Evolutionary conservation across 2,888 invertebrate genomes (phyloP).

Genomic region (Nomada hirtipes): DNA sequence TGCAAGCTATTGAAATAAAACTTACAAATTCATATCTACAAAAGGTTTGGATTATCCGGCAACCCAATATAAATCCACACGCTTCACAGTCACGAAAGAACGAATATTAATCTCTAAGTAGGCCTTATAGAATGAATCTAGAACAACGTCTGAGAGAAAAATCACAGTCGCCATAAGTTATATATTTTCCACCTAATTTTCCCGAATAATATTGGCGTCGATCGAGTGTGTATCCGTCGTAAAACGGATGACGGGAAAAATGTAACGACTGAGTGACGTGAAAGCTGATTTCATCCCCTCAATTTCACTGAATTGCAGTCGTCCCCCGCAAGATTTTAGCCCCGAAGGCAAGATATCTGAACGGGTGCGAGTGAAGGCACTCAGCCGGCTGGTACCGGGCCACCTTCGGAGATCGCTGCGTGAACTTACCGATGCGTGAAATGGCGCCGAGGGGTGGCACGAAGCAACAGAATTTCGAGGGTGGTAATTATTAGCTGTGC

Average conservation of each 20-base stretch:
- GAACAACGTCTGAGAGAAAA: no score
- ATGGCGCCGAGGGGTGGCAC: conserved; percentile 72
- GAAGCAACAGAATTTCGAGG: conserved; percentile 73
- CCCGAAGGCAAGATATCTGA: conserved; percentile 62
- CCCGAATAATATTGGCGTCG: conserved; percentile 14
- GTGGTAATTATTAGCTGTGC: conserved; percentile 82
- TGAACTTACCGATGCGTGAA: conserved; percentile 80
- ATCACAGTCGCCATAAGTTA: background rate
- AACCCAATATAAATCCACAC: no score
- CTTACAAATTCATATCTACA: no score
- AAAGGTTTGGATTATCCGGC: no score
- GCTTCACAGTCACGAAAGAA: no score
- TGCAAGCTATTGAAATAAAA: no score
- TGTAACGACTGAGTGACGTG: conserved; percentile 61
- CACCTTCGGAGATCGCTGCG: conserved; percentile 71
- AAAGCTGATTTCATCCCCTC: conserved; percentile 69
- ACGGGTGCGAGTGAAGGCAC: conserved; percentile 49
- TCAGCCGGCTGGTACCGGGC: conserved; percentile 38
- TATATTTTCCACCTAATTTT: conserved; percentile 39
- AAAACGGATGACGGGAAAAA: conserved; percentile 40
- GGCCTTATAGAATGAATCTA: no score
- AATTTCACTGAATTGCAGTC: conserved; percentile 64
- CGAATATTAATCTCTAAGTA: no score
- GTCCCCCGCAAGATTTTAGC: conserved; percentile 51
- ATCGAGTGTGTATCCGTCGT: conserved; percentile 21